Evolutionary conservation across 2,888 invertebrate genomes (phyloP), one percentile per base, ranked within the genome.

Genomic region (Macaria liturata): DNA sequence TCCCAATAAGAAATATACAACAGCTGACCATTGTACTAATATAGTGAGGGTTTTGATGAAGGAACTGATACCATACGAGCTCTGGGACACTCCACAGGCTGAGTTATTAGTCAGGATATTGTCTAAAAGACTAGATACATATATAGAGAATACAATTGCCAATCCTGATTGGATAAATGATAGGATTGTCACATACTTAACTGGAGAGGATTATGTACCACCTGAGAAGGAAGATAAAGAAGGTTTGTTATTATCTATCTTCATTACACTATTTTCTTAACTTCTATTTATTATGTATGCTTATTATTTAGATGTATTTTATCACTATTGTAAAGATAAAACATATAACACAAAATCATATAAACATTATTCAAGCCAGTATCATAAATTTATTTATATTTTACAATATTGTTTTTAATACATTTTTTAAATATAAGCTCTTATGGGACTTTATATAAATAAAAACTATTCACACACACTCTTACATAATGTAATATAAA

Each of bases 51-150:
- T 93, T 7, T 77, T 95, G 8, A 76, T 95, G 8, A 93, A 93
- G 67, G 94, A 95, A 70, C 90, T 95, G 37, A 84, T 95, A 1
- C 94, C 94, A 1, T 95, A 94, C 93, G 95, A 95, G 71, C 72
- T 95, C 3, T 94, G 94, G 88, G 95, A 94, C 65, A 95, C 95
- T 0, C 91, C 95, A 8, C 94, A 95, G 48, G 94, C 94, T 0
- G 94, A 94, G 75, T 77, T 94, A 37, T 78, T 95, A 3, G 88
- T 94, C 4, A 91, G 95, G 43, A 93, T 95, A 61, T 68, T 95
- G 49, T 91, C 95, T 0, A 94, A 93, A 71, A 93, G 91, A 68
- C 79, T 95, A 0, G 88, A 93, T 52, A 76, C 75, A 20, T 93
- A 91, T 59, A 83, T 93, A 57, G 79, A 92, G 40, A 84, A 74